phyloP scores from a whole-genome alignment of 2,888 invertebrate species.

The Trachelus troglodyta region DNA sequence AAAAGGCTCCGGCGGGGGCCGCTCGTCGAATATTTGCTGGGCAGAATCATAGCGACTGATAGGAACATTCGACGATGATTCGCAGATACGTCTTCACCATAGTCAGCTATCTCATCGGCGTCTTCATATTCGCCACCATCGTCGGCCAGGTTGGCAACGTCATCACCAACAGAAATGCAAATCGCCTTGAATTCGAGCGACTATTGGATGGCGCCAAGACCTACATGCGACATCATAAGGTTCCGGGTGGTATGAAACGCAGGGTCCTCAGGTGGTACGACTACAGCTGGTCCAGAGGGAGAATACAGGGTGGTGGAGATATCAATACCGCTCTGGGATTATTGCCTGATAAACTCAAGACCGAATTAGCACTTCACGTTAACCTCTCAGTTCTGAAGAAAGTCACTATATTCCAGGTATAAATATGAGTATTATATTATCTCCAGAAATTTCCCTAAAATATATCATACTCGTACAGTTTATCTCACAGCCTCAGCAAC shows the following conservation, averaged over 20 bases:
- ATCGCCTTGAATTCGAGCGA: constrained; percentile 93
- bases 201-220: constrained; percentile 95
- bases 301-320: constrained; percentile 95
- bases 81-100: constrained; percentile 96
- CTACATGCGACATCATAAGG: constrained; percentile 97
- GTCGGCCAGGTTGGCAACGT: constrained; percentile 98
- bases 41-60: constrained; percentile 17
- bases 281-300: constrained; percentile 96
- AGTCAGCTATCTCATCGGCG: constrained; percentile 95
- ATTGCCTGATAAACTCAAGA: constrained; percentile 95
- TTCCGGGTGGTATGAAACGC: constrained; percentile 96
- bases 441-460: not conserved
- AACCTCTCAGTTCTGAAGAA: constrained; percentile 95
- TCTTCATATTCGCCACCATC: constrained; percentile 97
- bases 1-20: constrained; percentile 65
- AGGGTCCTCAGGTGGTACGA: constrained; percentile 97
- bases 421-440: constrained; percentile 53
- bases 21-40: constrained; percentile 48
- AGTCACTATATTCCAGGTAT: constrained; percentile 82
- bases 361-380: constrained; percentile 94
- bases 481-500: not conserved
- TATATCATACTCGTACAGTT: not conserved
- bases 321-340: constrained; percentile 94
- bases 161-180: constrained; percentile 96
- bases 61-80: constrained; percentile 42